Base-by-base conservation (phyloP, 2,797 vertebrate species). In the Carapus acus region DNA sequence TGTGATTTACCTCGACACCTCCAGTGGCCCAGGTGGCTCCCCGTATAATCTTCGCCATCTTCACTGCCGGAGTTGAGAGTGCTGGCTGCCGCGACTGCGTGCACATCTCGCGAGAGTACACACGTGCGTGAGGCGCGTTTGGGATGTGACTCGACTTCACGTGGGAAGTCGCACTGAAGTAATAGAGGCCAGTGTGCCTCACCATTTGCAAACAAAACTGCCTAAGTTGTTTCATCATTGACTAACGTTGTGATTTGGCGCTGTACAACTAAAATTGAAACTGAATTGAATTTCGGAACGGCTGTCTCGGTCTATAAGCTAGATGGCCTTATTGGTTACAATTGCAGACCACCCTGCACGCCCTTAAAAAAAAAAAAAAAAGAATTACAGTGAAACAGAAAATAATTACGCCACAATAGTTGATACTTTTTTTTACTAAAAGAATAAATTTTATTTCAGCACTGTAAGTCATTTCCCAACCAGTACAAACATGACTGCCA, bases 381-480 rank as follows among this genome's bases (percentile, higher is more conserved):
- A n/a, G n/a, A n/a, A n/a, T n/a, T n/a, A 27, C 9, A 7, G 22
- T 3, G 1, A 16, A 7, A 42, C 11, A 0, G 16, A 38, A 27
- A 58, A 65, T 60, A 7, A 68, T 49, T 34, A 51, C 49, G 0
- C 33, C 39, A 73, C 51, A 63, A 54, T n/a, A 14, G 38, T 3
- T 42, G 37, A 40, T 54, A 54, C 55, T 54, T 76, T 78, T 83
- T 88, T 91, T 92, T 91, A 93, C 91, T 93, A 92, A 95, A 93
- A 95, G 91, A 94, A 94, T 94, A 94, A 88, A 93, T 88, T 93
- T 93, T 95, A 93, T 93, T 93, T 95, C 91, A 93, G 91, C 89
- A 90, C 88, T 92, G 91, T 92, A 94, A 93, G 91, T 93, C 91
- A 90, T 91, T 92, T 91, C 90, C 91, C 91, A 90, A 91, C 91